Evolutionary conservation across 2,888 invertebrate genomes (phyloP).

Genomic region (Xanthorhoe designata): DNA sequence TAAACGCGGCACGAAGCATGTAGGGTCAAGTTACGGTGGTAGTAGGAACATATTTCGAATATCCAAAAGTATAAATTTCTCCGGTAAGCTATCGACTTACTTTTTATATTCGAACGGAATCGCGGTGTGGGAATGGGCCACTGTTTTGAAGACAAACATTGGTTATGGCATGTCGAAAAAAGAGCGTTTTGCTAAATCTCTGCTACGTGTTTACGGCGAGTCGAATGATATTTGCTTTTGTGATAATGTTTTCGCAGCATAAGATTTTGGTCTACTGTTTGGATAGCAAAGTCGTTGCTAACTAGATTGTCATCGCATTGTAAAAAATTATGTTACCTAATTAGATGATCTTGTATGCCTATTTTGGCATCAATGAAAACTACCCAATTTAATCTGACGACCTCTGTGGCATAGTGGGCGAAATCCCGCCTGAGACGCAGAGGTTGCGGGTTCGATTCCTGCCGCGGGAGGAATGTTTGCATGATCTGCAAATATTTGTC

Average conservation of each 20-base stretch:
- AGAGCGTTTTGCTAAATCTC: slow-evolving; percentile 32
- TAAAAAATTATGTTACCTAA: not conserved
- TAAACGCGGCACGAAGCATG: slow-evolving; percentile 24
- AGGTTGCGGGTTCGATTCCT: too few relatives aligned
- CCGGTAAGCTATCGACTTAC: slow-evolving; percentile 85
- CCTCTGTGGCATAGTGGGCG: too few relatives aligned
- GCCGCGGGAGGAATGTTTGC: too few relatives aligned
- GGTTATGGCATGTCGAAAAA: slow-evolving; percentile 52
- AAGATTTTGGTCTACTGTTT: not conserved
- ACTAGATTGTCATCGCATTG: too few relatives aligned
- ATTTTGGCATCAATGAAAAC: too few relatives aligned
- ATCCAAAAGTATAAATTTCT: slow-evolving; percentile 84
- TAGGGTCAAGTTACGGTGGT: slow-evolving; percentile 57
- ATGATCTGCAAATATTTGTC: too few relatives aligned
- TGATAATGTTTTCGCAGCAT: not conserved
- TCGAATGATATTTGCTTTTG: slow-evolving; percentile 11
- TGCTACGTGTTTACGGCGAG: slow-evolving; percentile 18
- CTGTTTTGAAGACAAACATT: slow-evolving; percentile 82
- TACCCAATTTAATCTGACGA: too few relatives aligned
- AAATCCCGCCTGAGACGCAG: too few relatives aligned
- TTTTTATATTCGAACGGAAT: slow-evolving; percentile 82
- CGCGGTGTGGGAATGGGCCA: slow-evolving; percentile 76
- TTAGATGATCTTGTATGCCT: too few relatives aligned
- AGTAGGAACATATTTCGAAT: slow-evolving; percentile 79
- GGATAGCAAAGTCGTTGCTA: not conserved